These are phyloP conservation scores for Perithous albicinctus DNA, from an alignment of 2,888 invertebrate species.

Conservation along the genomic window DNA sequence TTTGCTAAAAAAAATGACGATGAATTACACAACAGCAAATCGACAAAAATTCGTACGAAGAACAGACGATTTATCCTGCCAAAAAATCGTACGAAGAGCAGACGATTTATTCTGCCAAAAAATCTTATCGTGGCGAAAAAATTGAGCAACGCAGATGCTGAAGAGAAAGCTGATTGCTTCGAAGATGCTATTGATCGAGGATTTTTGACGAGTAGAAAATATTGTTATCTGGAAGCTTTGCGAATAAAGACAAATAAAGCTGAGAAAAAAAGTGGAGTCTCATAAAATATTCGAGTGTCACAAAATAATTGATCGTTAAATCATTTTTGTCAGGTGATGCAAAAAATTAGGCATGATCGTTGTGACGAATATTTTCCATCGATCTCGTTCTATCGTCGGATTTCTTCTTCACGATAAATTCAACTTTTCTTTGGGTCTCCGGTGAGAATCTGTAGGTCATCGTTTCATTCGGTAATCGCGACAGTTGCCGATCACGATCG, in stretches of 20 bases:
- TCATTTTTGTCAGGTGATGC: neutral
- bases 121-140: constrained; percentile 35
- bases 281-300: constrained; percentile 40
- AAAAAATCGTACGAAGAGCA: constrained; percentile 41
- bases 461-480: constrained; percentile 48
- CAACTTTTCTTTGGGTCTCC: constrained; percentile 56
- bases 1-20: neutral
- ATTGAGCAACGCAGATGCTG: neutral
- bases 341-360: neutral
- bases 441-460: constrained; percentile 52
- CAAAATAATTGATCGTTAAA: constrained; percentile 15
- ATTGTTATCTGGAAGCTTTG: constrained; percentile 59
- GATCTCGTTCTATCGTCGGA: constrained; percentile 17
- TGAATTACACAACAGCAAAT: neutral
- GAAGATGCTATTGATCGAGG: neutral
- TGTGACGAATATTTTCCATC: constrained; percentile 19
- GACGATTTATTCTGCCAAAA: constrained; percentile 43
- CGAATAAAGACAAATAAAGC: constrained; percentile 55
- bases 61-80: constrained; percentile 39
- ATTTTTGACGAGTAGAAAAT: constrained; percentile 1
- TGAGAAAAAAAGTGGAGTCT: constrained; percentile 32
- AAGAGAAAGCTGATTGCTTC: neutral
- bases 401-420: constrained; percentile 51
- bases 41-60: constrained; percentile 50
- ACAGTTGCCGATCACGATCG: constrained; percentile 42